Evolutionary conservation across 37 sponge, comb jelly and placozoan species (phyloP).

Genomic region (Cliona cf. orientalis): DNA sequence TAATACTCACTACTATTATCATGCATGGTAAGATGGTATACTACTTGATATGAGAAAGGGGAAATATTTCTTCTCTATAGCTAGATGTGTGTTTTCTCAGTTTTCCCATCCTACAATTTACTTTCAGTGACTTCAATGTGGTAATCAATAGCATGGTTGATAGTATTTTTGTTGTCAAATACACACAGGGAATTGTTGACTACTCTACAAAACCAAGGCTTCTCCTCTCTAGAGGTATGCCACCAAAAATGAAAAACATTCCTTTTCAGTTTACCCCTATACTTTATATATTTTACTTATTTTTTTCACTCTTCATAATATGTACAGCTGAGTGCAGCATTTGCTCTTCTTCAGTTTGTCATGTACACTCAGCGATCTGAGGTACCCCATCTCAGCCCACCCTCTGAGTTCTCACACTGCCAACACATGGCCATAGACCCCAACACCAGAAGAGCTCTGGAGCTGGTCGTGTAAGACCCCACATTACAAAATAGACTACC

Average conservation of each 20-base stretch:
- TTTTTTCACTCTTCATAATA: not conserved
- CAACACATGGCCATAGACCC: constrained; percentile 86
- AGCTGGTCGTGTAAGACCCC: constrained; percentile 54
- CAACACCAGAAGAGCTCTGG: constrained; percentile 77
- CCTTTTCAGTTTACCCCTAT: too few relatives aligned
- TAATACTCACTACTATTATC: too few relatives aligned
- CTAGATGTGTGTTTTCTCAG: too few relatives aligned
- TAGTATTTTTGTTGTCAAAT: too few relatives aligned
- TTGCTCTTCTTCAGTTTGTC: constrained; percentile 56
- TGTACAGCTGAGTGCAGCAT: constrained; percentile 43
- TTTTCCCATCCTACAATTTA: too few relatives aligned
- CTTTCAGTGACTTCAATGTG: too few relatives aligned
- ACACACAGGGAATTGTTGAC: too few relatives aligned
- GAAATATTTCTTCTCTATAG: too few relatives aligned
- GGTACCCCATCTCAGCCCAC: constrained; percentile 48
- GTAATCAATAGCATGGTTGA: too few relatives aligned
- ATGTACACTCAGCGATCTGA: constrained; percentile 60
- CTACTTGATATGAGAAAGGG: too few relatives aligned
- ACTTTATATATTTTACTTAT: not conserved
- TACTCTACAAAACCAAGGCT: not conserved
- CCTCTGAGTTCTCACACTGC: constrained; percentile 36
- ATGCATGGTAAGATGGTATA: too few relatives aligned
- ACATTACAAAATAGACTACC: not conserved
- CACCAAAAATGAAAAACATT: too few relatives aligned
- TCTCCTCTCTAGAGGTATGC: constrained; percentile 56